These are phyloP conservation scores for Amblyjoppa proteus DNA, from an alignment of 2,888 invertebrate species.

Conservation along the genomic window DNA sequence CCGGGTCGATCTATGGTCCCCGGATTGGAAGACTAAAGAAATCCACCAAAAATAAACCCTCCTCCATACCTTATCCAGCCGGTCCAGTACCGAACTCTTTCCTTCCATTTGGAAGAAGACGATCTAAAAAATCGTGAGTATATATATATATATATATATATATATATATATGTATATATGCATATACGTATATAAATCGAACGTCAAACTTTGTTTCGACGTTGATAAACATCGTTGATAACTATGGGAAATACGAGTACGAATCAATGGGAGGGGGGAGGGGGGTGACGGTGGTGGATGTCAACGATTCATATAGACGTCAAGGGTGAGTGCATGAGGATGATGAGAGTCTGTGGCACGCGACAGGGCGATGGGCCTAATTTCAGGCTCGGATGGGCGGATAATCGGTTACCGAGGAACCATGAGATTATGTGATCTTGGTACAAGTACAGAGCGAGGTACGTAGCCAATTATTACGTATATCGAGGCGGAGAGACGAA, in stretches of 20 bases:
- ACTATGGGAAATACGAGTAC: background rate
- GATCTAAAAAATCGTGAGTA: too few species aligned
- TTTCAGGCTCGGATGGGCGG: constrained; percentile 53
- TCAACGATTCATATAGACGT: background rate
- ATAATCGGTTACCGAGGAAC: constrained; percentile 51
- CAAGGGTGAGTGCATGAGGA: background rate
- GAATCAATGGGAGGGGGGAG: background rate
- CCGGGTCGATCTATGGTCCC: too few species aligned
- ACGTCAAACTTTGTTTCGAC: constrained; percentile 1
- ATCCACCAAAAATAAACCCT: too few species aligned
- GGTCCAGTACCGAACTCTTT: too few species aligned
- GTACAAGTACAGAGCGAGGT: constrained; percentile 20
- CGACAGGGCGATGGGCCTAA: constrained; percentile 50
- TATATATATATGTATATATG: background rate
- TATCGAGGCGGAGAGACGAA: background rate
- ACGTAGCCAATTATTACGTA: constrained; percentile 15
- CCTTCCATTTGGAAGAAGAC: too few species aligned
- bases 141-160: too few species aligned
- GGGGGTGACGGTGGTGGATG: background rate
- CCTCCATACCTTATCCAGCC: too few species aligned
- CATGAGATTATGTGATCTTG: constrained; percentile 34
- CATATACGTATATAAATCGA: background rate
- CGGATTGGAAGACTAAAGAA: too few species aligned
- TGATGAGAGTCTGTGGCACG: constrained; percentile 6
- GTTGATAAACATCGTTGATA: constrained; percentile 4